A percentile compares a stretch with the other conserved stretches of the same genome.
Conservation (phyloP, 2,797 vertebrate species). For the Neopelma chrysocephalum region DNA sequence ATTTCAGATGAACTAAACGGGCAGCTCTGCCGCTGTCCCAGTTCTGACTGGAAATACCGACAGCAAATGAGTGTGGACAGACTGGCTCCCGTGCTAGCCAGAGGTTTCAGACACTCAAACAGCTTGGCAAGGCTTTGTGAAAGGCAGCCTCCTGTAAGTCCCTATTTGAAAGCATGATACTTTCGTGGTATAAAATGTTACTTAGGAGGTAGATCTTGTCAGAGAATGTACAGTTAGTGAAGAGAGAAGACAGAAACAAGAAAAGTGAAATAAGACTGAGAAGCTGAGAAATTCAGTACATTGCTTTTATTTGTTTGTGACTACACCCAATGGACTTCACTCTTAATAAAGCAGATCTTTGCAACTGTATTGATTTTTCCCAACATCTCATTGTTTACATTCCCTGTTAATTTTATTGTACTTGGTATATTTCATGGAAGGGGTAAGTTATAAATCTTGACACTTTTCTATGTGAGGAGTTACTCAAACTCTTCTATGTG, state of each 20-base stretch:
- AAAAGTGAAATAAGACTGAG: not conserved
- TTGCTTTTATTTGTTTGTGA: not conserved
- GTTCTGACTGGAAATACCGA: not conserved
- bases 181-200: not conserved
- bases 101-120: not conserved
- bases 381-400: not conserved
- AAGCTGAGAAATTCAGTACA: not conserved
- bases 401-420: not conserved
- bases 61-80: not conserved
- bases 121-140: not conserved
- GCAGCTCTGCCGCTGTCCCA: not conserved
- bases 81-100: not conserved
- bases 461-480: not conserved
- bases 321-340: not conserved
- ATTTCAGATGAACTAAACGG: not conserved
- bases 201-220: not conserved
- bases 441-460: not conserved
- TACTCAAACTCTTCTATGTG: not conserved
- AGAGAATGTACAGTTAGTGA: not conserved
- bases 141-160: not conserved
- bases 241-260: not conserved
- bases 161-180: not conserved
- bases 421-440: not conserved
- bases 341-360: not conserved
- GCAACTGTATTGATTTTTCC: not conserved